Evolutionary conservation across 2,888 invertebrate genomes (phyloP).

Genomic region (Chymomyza fuscimana): DNA sequence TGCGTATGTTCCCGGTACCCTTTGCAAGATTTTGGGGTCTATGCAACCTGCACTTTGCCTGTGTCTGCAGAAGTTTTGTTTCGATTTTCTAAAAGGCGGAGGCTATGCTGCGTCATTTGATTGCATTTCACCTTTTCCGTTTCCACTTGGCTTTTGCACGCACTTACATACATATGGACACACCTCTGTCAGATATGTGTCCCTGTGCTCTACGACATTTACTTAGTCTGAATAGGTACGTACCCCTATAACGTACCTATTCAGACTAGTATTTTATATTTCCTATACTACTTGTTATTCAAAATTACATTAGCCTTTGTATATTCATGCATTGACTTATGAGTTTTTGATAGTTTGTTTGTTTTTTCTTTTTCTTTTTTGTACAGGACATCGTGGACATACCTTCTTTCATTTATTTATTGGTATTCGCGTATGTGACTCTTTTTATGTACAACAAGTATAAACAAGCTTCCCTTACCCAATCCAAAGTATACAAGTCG

Average conservation of each 20-base stretch:
- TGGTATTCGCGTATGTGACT: neutral
- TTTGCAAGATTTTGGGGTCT: constrained; percentile 3
- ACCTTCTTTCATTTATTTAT: neutral
- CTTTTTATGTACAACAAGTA: neutral
- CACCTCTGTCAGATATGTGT: constrained; percentile 52
- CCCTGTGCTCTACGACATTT: no score
- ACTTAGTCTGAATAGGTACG: no score
- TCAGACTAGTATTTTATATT: no score
- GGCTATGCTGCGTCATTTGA: constrained; percentile 60
- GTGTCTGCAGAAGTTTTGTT: constrained; percentile 56
- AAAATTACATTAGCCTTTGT: no score
- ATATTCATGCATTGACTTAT: neutral
- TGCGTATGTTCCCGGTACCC: constrained; percentile 11
- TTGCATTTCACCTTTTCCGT: constrained; percentile 62
- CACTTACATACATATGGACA: constrained; percentile 65
- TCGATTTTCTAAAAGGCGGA: constrained; percentile 55
- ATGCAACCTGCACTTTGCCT: constrained; percentile 1
- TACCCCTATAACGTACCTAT: no score
- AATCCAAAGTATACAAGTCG: neutral
- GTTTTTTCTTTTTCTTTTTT: neutral
- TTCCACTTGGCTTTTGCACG: constrained; percentile 53
- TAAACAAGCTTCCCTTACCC: neutral
- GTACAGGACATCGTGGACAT: no score
- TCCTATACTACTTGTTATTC: no score
- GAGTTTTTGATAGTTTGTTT: no score